Conservation (phyloP, 2,113 vertebrate species). For the Phycodurus eques region DNA sequence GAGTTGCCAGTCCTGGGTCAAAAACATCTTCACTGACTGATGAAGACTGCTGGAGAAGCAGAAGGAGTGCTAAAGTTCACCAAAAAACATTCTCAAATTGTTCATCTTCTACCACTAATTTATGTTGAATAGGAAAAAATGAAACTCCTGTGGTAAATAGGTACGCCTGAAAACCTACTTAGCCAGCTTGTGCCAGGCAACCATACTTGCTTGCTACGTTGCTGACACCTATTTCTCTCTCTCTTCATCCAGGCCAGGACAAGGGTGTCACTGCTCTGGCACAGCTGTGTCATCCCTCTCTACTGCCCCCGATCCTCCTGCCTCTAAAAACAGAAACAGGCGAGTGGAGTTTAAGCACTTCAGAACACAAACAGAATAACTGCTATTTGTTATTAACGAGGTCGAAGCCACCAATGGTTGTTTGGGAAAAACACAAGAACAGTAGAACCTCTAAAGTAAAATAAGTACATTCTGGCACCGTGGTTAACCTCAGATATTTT, state of each 20-base stretch:
- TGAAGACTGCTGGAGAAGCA: slow-evolving; percentile 65
- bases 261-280: slow-evolving; percentile 69
- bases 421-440: background rate
- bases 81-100: slow-evolving; percentile 58
- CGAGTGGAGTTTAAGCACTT: slow-evolving; percentile 18
- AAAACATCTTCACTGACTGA: slow-evolving; percentile 66
- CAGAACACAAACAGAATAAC: background rate
- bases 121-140: slow-evolving; percentile 47
- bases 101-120: slow-evolving; percentile 59
- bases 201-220: slow-evolving; percentile 11
- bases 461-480: background rate
- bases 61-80: slow-evolving; percentile 69
- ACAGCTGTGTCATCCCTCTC: slow-evolving; percentile 71
- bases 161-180: slow-evolving; percentile 52
- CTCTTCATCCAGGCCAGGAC: slow-evolving; percentile 56
- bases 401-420: background rate
- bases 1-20: slow-evolving; percentile 71
- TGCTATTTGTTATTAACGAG: slow-evolving; percentile 1
- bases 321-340: slow-evolving; percentile 65
- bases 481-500: background rate
- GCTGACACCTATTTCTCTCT: slow-evolving; percentile 28
- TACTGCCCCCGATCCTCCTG: slow-evolving; percentile 77
- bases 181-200: slow-evolving; percentile 38
- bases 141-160: slow-evolving; percentile 56
- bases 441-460: background rate